Percentiles rank a stretch among this genome's conserved stretches.
phyloP scores from a whole-genome alignment of 2,888 invertebrate genomes.

The Lepidocyrtinus sp. region DNA sequence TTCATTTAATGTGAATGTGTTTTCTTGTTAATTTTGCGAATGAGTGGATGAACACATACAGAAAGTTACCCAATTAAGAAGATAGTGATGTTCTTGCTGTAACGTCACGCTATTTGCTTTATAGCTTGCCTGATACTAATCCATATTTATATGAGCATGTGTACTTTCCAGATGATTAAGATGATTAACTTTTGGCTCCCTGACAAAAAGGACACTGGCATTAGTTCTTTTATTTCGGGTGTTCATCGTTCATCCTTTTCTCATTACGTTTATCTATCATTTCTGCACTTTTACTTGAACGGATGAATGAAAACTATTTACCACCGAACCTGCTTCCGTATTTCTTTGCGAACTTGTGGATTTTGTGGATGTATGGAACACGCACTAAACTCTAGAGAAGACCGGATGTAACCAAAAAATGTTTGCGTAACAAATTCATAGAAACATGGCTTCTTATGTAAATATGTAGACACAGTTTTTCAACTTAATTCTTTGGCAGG shows the following conservation, averaged over 20 bases:
- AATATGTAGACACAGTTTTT: no score
- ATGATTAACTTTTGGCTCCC: conserved; percentile 15
- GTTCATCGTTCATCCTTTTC: neutral
- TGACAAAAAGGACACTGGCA: conserved; percentile 16
- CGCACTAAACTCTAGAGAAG: no score
- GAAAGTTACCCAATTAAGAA: neutral
- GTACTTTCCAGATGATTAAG: conserved; percentile 3
- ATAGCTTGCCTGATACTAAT: no score
- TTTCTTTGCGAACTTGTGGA: neutral
- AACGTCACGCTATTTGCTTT: no score
- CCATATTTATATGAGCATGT: no score
- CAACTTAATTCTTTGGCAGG: no score
- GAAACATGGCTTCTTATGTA: no score
- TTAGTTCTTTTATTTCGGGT: neutral
- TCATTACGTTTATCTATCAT: neutral
- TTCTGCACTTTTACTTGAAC: neutral
- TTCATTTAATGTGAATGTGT: no score
- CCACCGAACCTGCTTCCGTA: neutral
- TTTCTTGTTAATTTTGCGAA: neutral
- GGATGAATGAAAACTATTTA: conserved; percentile 14
- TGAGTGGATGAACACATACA: neutral
- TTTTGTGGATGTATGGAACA: neutral
- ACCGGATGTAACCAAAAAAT: no score
- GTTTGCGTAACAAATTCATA: no score
- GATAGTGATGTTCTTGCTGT: no score